Evolutionary conservation across 2,113 vertebrate species (phyloP).

Genomic region (Stegostoma tigrinum): DNA sequence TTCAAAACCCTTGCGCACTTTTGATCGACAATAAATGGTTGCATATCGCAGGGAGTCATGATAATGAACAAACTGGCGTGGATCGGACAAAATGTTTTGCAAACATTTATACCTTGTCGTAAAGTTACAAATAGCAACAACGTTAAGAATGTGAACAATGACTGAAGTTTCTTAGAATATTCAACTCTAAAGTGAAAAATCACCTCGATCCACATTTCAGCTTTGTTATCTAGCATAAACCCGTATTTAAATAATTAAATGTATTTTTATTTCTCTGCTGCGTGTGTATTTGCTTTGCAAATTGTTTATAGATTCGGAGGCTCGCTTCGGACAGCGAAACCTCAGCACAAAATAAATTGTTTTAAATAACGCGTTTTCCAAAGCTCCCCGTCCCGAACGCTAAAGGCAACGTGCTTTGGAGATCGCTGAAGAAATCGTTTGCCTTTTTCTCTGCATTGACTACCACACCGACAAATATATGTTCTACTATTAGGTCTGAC

Average conservation of each 20-base stretch:
- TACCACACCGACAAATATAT: not conserved
- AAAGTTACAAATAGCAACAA: not conserved
- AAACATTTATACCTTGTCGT: not conserved
- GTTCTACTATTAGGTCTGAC: too few relatives aligned
- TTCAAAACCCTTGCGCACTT: not conserved
- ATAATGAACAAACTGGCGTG: not conserved
- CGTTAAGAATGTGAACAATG: not conserved
- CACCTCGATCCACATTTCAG: not conserved
- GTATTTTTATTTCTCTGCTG: not conserved
- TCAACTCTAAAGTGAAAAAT: not conserved
- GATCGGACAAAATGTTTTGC: not conserved
- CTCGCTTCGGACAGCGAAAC: not conserved
- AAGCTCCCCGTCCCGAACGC: not conserved
- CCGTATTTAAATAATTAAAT: not conserved
- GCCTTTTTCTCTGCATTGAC: not conserved
- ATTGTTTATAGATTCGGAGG: not conserved
- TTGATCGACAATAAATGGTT: not conserved
- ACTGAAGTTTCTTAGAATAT: not conserved
- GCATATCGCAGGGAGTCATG: not conserved
- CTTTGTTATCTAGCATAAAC: not conserved
- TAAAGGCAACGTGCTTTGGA: not conserved
- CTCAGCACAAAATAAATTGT: not conserved
- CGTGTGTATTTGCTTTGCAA: not conserved
- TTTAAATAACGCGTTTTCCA: not conserved
- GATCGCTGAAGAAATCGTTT: not conserved